A percentile compares a stretch with the other conserved stretches of the same genome.
phyloP scores from a whole-genome alignment of 2,888 invertebrate species.

The Bombylius major region DNA sequence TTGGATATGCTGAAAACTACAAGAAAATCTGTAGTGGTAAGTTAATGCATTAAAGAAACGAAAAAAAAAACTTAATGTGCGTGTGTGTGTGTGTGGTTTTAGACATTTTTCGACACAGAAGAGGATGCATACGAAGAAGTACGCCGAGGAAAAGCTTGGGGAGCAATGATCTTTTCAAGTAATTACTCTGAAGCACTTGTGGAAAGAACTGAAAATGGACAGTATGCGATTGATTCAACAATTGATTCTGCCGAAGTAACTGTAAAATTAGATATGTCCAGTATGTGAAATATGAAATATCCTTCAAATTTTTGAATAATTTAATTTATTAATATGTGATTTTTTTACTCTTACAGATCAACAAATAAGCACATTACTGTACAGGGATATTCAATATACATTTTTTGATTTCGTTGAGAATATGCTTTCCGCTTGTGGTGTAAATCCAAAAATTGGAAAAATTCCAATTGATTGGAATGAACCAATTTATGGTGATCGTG shows the following conservation, averaged over 20 bases:
- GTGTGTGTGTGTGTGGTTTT: conserved; percentile 3
- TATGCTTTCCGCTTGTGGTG: conserved; percentile 48
- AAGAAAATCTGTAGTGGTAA: conserved; percentile 53
- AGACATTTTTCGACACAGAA: conserved; percentile 44
- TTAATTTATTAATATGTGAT: not conserved
- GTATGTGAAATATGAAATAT: conserved; percentile 39
- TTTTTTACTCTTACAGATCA: conserved; percentile 51
- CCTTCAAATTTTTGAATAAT: too few relatives aligned
- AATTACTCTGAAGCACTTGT: conserved; percentile 65
- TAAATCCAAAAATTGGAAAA: conserved; percentile 45
- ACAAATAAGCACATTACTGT: conserved; percentile 71
- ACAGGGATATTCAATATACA: conserved; percentile 57
- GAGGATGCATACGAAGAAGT: conserved; percentile 55
- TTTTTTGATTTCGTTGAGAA: conserved; percentile 59
- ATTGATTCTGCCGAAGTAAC: conserved; percentile 52
- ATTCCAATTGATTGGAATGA: conserved; percentile 46
- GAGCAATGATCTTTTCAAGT: conserved; percentile 54
- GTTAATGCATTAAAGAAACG: not conserved
- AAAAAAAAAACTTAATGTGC: too few relatives aligned
- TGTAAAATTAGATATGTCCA: conserved; percentile 72
- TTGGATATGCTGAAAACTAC: conserved; percentile 54
- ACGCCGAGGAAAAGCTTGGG: conserved; percentile 59
- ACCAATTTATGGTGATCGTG: conserved; percentile 61
- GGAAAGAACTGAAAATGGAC: conserved; percentile 46
- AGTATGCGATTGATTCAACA: conserved; percentile 44